phyloP scores from a whole-genome alignment of 2,113 vertebrate species.

The Trichomycterus rosablanca region DNA sequence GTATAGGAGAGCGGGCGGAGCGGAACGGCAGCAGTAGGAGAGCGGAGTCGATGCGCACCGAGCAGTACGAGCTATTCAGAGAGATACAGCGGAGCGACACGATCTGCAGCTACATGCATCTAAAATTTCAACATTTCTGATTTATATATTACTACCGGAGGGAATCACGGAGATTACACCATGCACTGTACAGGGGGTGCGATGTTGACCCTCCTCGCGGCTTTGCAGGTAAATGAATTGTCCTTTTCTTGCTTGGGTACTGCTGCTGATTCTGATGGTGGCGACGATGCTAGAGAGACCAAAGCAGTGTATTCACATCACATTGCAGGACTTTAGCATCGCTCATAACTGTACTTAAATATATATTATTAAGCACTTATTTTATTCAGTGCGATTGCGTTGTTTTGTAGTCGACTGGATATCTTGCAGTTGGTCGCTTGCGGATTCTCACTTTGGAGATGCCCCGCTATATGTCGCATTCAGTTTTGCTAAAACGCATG shows the following conservation, averaged over 20 bases:
- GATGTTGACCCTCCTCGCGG: slow-evolving; percentile 49
- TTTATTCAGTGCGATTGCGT: too few relatives aligned
- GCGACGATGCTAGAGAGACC: neutral
- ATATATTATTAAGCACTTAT: too few relatives aligned
- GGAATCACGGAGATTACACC: slow-evolving; percentile 34
- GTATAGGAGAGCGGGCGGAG: slow-evolving; percentile 17
- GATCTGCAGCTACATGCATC: slow-evolving; percentile 40
- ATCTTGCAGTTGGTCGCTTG: too few relatives aligned
- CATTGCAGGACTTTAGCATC: too few relatives aligned
- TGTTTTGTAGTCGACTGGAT: too few relatives aligned
- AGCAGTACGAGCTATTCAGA: slow-evolving; percentile 32
- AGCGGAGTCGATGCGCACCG: slow-evolving; percentile 25
- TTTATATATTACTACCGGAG: slow-evolving; percentile 30
- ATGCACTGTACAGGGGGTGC: slow-evolving; percentile 44
- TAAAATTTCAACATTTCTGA: slow-evolving; percentile 35
- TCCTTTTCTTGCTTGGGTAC: slow-evolving; percentile 1
- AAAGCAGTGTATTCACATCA: too few relatives aligned
- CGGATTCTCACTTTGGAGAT: too few relatives aligned
- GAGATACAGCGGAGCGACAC: slow-evolving; percentile 22
- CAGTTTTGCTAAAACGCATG: neutral
- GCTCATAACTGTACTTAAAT: too few relatives aligned
- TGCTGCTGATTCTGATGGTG: neutral
- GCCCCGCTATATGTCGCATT: neutral
- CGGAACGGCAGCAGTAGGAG: slow-evolving; percentile 14
- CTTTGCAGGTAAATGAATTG: slow-evolving; percentile 46